A percentile compares a stretch with the other conserved stretches of the same genome.
These are phyloP conservation scores for Mycalesis mineus DNA, from an alignment of 2,888 invertebrate species.

Conservation along the genomic window DNA sequence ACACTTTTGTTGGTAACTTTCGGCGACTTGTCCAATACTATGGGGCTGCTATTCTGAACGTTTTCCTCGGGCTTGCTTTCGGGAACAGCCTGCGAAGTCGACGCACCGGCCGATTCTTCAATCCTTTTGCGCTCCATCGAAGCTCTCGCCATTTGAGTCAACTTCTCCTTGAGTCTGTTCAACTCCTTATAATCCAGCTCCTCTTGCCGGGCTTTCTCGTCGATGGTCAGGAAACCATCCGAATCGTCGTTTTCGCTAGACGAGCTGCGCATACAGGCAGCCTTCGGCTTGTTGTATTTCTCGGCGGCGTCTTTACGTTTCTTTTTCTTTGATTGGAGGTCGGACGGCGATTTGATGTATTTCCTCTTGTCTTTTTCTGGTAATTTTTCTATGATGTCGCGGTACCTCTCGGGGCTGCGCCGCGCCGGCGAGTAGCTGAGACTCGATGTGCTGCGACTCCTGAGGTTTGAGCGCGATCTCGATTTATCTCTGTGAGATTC, in stretches of 20 bases:
- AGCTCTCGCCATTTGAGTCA: slow-evolving; percentile 84
- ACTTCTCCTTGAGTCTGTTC: slow-evolving; percentile 81
- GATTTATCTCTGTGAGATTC: slow-evolving; percentile 44
- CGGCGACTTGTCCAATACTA: slow-evolving; percentile 18
- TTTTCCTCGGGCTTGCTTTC: slow-evolving; percentile 26
- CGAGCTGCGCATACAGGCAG: slow-evolving; percentile 78
- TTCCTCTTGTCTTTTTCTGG: slow-evolving; percentile 77
- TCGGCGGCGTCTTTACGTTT: slow-evolving; percentile 36
- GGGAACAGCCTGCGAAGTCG: slow-evolving; percentile 41
- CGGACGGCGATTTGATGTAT: slow-evolving; percentile 67
- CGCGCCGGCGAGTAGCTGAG: slow-evolving; percentile 84
- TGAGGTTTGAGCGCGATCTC: slow-evolving; percentile 48
- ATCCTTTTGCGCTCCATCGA: slow-evolving; percentile 46
- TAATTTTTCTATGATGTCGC: slow-evolving; percentile 79
- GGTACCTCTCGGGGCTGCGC: slow-evolving; percentile 83
- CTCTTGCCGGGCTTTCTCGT: slow-evolving; percentile 73
- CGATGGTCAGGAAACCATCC: slow-evolving; percentile 71
- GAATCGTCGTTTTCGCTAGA: slow-evolving; percentile 79
- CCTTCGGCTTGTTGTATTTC: slow-evolving; percentile 57
- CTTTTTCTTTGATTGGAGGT: slow-evolving; percentile 55
- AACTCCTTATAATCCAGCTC: slow-evolving; percentile 81
- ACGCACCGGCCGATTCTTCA: slow-evolving; percentile 47
- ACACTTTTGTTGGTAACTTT: slow-evolving; percentile 24
- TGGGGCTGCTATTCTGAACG: slow-evolving; percentile 30
- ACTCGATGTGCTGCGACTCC: slow-evolving; percentile 74